Conservation (phyloP, 2,797 vertebrate genomes). For the Menidia menidia region DNA sequence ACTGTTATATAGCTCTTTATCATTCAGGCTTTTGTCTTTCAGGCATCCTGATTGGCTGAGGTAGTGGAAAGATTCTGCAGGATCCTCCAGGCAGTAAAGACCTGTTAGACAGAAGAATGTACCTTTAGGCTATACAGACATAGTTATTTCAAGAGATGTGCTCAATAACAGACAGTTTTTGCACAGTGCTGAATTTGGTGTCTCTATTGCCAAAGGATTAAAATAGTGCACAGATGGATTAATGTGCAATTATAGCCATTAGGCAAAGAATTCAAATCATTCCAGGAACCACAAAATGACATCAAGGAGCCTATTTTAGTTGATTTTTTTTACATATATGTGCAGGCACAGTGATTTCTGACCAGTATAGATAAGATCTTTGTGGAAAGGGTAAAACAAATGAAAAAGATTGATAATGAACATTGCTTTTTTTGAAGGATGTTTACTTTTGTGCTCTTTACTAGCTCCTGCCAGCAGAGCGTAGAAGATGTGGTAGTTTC, state of each 20-base stretch:
- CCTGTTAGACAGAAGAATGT: slow-evolving; percentile 59
- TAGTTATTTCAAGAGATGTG: neutral
- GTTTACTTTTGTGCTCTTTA: slow-evolving; percentile 87
- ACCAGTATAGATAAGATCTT: neutral
- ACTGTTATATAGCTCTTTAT: slow-evolving; percentile 88
- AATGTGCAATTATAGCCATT: no score
- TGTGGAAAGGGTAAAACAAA: neutral
- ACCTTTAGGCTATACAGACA: neutral
- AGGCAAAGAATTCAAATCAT: no score
- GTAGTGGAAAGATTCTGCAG: slow-evolving; percentile 86
- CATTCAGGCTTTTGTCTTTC: slow-evolving; percentile 89
- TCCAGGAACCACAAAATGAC: neutral
- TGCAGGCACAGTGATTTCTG: neutral
- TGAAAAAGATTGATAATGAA: neutral
- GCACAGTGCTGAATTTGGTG: no score
- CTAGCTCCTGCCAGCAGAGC: slow-evolving; percentile 89
- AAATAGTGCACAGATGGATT: no score
- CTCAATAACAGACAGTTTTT: neutral
- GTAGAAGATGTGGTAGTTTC: slow-evolving; percentile 96
- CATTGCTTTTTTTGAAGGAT: neutral
- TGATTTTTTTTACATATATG: neutral
- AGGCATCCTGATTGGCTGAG: slow-evolving; percentile 91
- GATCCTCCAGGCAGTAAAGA: slow-evolving; percentile 86
- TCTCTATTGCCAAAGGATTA: neutral
- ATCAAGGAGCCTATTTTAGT: neutral